These are phyloP conservation scores for Epinotia bilunana DNA, from an alignment of 2,888 invertebrate species.

Conservation along the genomic window DNA sequence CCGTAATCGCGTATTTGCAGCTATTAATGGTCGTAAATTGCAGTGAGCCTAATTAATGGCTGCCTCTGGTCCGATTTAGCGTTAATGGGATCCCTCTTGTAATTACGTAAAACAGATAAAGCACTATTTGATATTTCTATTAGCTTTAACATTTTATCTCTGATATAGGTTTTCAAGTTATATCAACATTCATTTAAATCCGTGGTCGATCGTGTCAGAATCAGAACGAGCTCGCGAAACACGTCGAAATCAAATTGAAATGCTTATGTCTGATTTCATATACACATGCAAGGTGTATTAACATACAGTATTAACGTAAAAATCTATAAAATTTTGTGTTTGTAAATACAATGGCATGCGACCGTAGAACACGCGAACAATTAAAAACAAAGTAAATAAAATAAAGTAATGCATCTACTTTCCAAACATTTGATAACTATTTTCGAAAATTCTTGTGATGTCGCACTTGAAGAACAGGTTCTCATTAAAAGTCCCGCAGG, in stretches of 20 bases:
- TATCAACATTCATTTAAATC: no score
- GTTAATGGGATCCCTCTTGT: slow-evolving; percentile 26
- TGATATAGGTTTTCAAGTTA: no score
- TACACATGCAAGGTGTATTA: no score
- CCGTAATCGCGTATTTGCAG: slow-evolving; percentile 39
- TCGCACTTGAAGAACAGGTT: no score
- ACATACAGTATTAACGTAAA: not conserved
- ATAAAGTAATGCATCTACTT: not conserved
- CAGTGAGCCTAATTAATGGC: slow-evolving; percentile 36
- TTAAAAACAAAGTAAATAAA: slow-evolving; percentile 10
- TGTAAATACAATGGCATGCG: not conserved
- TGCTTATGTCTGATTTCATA: not conserved
- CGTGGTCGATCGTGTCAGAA: no score
- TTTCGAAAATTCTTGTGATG: no score
- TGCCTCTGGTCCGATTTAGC: slow-evolving; percentile 33
- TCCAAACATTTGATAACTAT: not conserved
- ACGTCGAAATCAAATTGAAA: not conserved
- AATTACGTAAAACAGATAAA: slow-evolving; percentile 9
- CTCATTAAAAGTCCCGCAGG: no score
- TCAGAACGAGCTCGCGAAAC: not conserved
- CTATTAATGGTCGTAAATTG: slow-evolving; percentile 36
- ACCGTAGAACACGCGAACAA: slow-evolving; percentile 12
- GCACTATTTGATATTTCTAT: not conserved
- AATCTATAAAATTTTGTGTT: not conserved
- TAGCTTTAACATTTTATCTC: no score